Conservation (phyloP, 2,888 invertebrate species). For the Aphidius colemani region DNA sequence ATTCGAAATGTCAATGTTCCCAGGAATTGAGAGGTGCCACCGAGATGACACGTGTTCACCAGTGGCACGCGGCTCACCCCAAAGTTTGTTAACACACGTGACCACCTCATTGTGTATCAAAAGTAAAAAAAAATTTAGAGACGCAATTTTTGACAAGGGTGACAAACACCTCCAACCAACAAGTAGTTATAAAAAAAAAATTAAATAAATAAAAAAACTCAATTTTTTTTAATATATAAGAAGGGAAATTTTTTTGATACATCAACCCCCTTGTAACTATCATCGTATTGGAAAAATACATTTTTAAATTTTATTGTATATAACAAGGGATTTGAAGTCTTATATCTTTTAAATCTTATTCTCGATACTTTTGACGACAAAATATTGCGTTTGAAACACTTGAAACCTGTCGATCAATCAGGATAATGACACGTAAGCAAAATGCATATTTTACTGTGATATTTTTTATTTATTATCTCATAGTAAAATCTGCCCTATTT, state of each 20-base stretch:
- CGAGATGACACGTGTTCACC: constrained; percentile 36
- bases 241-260: too few species aligned
- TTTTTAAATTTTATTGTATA: neutral
- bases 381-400: too few species aligned
- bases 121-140: constrained; percentile 33
- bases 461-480: neutral
- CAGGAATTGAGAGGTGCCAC: constrained; percentile 40
- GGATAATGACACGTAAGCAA: too few species aligned
- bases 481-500: neutral
- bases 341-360: constrained; percentile 16
- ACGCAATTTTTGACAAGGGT: constrained; percentile 37
- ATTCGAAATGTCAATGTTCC: constrained; percentile 29
- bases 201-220: too few species aligned
- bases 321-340: constrained; percentile 7
- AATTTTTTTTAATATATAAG: too few species aligned
- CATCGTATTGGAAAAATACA: too few species aligned
- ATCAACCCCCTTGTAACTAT: too few species aligned
- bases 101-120: constrained; percentile 42
- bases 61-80: constrained; percentile 36
- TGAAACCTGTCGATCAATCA: too few species aligned
- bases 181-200: constrained; percentile 5
- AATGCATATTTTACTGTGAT: too few species aligned
- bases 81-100: constrained; percentile 42
- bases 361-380: constrained; percentile 2
- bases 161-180: neutral